Evolutionary conservation across 1,140 invertebrate genomes (phyloP).

Genomic region (Andrena cerasifolii): DNA sequence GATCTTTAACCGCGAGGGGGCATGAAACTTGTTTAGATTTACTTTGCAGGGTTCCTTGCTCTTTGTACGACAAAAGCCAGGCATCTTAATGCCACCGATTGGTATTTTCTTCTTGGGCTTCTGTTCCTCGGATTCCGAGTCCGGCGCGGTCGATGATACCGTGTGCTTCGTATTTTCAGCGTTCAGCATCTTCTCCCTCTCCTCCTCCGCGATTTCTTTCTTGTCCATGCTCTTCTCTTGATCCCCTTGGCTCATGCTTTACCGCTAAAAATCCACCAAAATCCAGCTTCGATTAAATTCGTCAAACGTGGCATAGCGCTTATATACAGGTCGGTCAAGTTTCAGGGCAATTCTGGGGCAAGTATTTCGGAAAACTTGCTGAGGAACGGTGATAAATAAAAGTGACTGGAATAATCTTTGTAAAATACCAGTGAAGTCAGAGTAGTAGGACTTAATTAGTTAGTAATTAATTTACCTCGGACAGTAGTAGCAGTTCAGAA

Average conservation of each 20-base stretch:
- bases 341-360: not conserved
- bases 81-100: constrained; percentile 92
- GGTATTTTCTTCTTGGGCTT: constrained; percentile 90
- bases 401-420: too few species aligned
- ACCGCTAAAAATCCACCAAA: constrained; percentile 18
- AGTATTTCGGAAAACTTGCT: too few species aligned
- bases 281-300: not conserved
- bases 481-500: too few species aligned
- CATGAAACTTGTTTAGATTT: constrained; percentile 12
- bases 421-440: too few species aligned
- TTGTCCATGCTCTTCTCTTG: constrained; percentile 86
- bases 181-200: constrained; percentile 88
- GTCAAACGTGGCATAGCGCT: too few species aligned
- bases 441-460: too few species aligned
- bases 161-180: constrained; percentile 83
- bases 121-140: constrained; percentile 81
- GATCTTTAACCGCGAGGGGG: not conserved
- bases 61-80: constrained; percentile 89
- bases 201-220: constrained; percentile 87
- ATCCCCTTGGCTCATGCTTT: constrained; percentile 73
- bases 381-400: too few species aligned
- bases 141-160: constrained; percentile 73
- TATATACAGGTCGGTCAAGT: not conserved
- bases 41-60: constrained; percentile 87
- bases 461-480: too few species aligned